A percentile compares a stretch with the other conserved stretches of the same genome.
Conservation (phyloP, 1,140 invertebrate species). For the Ips typographus region DNA sequence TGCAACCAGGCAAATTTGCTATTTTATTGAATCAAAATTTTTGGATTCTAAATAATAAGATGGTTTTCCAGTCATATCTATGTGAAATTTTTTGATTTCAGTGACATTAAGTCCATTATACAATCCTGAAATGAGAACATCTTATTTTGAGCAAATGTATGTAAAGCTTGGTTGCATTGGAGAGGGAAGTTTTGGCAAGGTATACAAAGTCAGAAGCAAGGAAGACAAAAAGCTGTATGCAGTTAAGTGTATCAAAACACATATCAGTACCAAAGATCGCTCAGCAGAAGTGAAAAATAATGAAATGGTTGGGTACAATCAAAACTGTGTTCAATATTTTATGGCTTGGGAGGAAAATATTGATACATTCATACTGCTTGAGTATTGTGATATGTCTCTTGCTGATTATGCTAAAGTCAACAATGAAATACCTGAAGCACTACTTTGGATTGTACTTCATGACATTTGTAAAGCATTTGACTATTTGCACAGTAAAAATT, state of each 20-base stretch:
- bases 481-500: constrained; percentile 50
- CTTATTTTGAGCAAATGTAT: constrained; percentile 69
- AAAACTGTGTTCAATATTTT: constrained; percentile 68
- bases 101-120: constrained; percentile 37
- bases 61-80: background rate
- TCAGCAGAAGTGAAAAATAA: constrained; percentile 72
- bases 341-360: constrained; percentile 75
- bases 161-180: constrained; percentile 63
- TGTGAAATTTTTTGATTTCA: constrained; percentile 22
- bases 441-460: constrained; percentile 52
- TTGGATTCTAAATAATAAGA: too few relatives aligned
- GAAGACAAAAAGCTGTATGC: constrained; percentile 70
- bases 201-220: constrained; percentile 66
- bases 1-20: too few relatives aligned
- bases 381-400: constrained; percentile 63
- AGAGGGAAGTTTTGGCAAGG: constrained; percentile 74
- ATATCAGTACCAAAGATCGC: constrained; percentile 62
- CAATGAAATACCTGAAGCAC: constrained; percentile 53
- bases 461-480: constrained; percentile 48
- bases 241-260: constrained; percentile 61
- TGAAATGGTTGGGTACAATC: constrained; percentile 66
- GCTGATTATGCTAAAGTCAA: constrained; percentile 53
- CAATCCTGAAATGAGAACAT: constrained; percentile 33
- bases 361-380: constrained; percentile 72
- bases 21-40: too few relatives aligned